These are phyloP conservation scores for Lomographa bimaculata DNA, from an alignment of 2,888 invertebrate genomes.

Conservation along the genomic window DNA sequence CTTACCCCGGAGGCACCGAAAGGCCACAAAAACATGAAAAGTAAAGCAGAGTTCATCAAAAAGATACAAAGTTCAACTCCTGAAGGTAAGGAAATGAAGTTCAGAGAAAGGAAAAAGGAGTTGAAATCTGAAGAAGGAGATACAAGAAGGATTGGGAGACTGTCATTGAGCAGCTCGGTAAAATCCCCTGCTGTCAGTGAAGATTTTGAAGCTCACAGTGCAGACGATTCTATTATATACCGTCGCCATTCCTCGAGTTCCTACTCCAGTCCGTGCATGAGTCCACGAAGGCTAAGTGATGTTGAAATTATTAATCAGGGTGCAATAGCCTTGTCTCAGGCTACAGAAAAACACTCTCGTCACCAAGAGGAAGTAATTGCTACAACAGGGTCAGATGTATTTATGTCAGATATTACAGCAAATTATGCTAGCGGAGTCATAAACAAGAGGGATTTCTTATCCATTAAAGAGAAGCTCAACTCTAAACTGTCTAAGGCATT, in stretches of 20 bases:
- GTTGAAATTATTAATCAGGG: slow-evolving; percentile 57
- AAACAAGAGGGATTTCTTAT: slow-evolving; percentile 70
- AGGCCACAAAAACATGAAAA: slow-evolving; percentile 76
- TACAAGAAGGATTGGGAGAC: slow-evolving; percentile 60
- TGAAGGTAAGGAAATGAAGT: slow-evolving; percentile 72
- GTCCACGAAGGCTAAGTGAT: slow-evolving; percentile 84
- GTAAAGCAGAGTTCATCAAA: slow-evolving; percentile 85
- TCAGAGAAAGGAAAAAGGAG: slow-evolving; percentile 79
- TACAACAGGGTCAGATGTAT: slow-evolving; percentile 31
- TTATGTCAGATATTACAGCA: slow-evolving; percentile 45
- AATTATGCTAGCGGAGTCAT: slow-evolving; percentile 48
- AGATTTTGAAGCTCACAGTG: slow-evolving; percentile 84
- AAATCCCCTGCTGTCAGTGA: slow-evolving; percentile 85
- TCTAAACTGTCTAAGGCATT: slow-evolving; percentile 70
- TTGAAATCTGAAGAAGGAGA: slow-evolving; percentile 62
- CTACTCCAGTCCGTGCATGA: slow-evolving; percentile 88
- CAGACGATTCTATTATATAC: slow-evolving; percentile 91
- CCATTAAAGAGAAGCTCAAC: slow-evolving; percentile 74
- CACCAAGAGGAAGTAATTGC: slow-evolving; percentile 13
- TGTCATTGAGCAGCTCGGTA: slow-evolving; percentile 64
- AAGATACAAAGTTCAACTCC: slow-evolving; percentile 81
- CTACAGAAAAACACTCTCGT: slow-evolving; percentile 32
- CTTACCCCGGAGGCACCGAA: slow-evolving; percentile 85
- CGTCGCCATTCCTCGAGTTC: slow-evolving; percentile 93
- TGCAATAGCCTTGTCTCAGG: slow-evolving; percentile 22